Base-by-base conservation (phyloP, 2,888 invertebrate genomes). In the Antheraea yamamai region DNA sequence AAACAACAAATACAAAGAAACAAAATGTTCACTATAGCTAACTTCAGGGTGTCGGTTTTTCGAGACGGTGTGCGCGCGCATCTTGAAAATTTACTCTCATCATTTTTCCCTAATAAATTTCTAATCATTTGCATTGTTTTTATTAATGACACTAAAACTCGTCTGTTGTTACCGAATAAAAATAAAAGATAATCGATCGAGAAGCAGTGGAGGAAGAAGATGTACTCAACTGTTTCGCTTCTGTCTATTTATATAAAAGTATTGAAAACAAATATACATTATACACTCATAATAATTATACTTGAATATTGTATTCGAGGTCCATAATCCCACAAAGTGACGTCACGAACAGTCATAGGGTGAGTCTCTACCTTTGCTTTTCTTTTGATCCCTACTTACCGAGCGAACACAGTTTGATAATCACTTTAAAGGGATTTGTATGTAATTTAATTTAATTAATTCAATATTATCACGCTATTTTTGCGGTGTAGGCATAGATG, bases 281-380 rank as follows among this genome's bases (percentile, higher is more conserved):
- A 66, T 30, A 16, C 30, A 66, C 64, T 66, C 14, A 30, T 66
- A 12, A 10, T 61, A 61, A 61, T 61, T 23, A 30, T 66, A 30
- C 1, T 30, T 66, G 18, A 66, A 66, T 26, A 66, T 66, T 16
- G 30, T 3, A 47, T 72, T 18, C 26, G 55, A 26, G 61, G 73
- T n/a, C 51, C 39, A 75, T 89, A 88, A 90, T 87, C 88, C 86
- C 81, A 87, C 90, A 91, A 89, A 91, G 91, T 84, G 87, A 86
- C 84, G 90, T 90, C 90, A 89, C 81, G n/a, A 71, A 76, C 89
- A 89, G 83, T 74, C 76, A 51, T 73, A 39, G 70, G 39, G 70
- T n/a, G 70, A 77, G 72, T 55, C 75, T 80, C 75, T 74, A 61
- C 61, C 61, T 61, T 61, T 10, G 73, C 79, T 79, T 75, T 64